Evolutionary conservation across 2,888 invertebrate genomes (phyloP).

Genomic region (Schrankia costaestrigalis): DNA sequence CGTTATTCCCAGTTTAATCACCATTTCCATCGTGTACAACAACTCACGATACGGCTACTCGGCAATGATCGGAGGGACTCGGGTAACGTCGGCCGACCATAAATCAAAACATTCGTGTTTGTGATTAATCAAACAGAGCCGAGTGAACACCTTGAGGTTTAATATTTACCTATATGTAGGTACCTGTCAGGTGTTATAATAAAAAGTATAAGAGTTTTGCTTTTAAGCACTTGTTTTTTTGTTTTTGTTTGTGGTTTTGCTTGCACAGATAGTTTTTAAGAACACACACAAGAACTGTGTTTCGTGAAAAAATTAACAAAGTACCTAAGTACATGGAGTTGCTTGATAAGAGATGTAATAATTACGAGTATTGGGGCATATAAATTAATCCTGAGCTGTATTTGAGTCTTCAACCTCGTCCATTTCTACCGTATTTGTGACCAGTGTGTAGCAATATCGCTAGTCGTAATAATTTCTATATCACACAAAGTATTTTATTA

Average conservation of each 20-base stretch:
- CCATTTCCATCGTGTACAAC: slow-evolving; percentile 18
- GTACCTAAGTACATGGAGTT: no score
- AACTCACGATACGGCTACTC: slow-evolving; percentile 10
- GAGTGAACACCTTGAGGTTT: slow-evolving; percentile 39
- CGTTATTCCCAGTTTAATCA: slow-evolving; percentile 24
- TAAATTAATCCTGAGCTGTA: no score
- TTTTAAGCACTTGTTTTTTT: no score
- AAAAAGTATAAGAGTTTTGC: slow-evolving; percentile 30
- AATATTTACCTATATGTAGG: slow-evolving; percentile 35
- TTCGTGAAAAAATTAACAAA: no score
- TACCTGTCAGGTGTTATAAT: slow-evolving; percentile 31
- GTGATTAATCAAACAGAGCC: slow-evolving; percentile 69
- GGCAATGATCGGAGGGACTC: slow-evolving; percentile 9
- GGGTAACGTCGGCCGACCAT: slow-evolving; percentile 41
- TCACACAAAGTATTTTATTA: no score
- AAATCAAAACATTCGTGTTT: slow-evolving; percentile 71
- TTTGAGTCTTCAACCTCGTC: no score
- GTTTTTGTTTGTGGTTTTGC: slow-evolving; percentile 14
- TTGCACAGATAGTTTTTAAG: neutral
- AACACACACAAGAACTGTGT: no score
- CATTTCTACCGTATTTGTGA: no score
- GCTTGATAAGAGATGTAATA: no score
- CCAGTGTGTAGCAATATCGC: no score
- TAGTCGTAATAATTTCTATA: no score
- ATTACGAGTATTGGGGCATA: no score